Evolutionary conservation across 2,888 invertebrate genomes (phyloP), one percentile per base, ranked within the genome.

Genomic region (Himalopsyche japonica): DNA sequence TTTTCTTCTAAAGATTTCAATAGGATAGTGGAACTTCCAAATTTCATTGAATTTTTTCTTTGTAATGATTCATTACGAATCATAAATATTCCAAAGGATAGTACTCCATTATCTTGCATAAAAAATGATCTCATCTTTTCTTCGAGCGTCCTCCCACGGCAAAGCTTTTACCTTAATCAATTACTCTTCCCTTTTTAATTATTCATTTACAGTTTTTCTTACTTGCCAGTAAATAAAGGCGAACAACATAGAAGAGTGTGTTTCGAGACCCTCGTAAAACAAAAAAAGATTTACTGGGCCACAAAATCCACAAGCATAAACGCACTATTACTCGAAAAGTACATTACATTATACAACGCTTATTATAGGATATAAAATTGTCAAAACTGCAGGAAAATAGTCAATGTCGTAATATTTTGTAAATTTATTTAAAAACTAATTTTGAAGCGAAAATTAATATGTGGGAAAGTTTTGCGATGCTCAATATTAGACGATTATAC

Each of bases 131-230:
- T 57, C 57, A 57, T 57, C 57, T 57, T 57, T 24, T 10, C 20
- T 20, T 20, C 6, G 20, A 34, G n/a, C 27, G 76, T 15, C 76
- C 32, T 27, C 76, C 76, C 76, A 30, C 34, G 7, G 76, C n/a
- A n/a, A 27, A n/a, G 76, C 76, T 76, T 76, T 76, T 76, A 76
- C 32, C 34, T 80, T 64, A 83, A 64, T 80, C 83, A 83, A 83
- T 83, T 83, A 80, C 83, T 83, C 64, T 83, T 76, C 32, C 83
- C n/a, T 49, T 57, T 83, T 83, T 83, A 83, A 83, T 83, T 83
- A 83, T 83, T 83, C 83, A 83, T 83, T 83, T 76, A 76, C 32
- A 79, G 76, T 80, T 80, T 48, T 80, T 47, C 70, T 83, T 83
- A 34, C 27, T 27, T 57, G 24, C 76, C 32, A 34, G 49, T 47